Base-by-base conservation (phyloP, 2,113 vertebrate genomes). In the Myrmecobius fasciatus region DNA sequence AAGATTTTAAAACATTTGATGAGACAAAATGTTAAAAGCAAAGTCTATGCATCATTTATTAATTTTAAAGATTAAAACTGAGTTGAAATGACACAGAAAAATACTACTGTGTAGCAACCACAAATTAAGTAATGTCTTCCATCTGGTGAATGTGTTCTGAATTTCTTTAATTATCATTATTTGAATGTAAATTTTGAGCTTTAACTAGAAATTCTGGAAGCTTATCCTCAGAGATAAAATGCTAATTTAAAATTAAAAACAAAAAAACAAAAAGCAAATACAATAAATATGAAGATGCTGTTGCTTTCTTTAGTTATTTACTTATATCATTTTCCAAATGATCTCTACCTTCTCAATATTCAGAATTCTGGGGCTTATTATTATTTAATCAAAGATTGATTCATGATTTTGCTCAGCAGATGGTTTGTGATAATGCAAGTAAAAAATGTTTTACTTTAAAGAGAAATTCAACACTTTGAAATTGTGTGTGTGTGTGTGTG, bases 81-180 rank as follows among this genome's bases (percentile, higher is more conserved):
- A 96, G 92, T 92, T 96, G 96, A 98, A 98, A 97, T 96, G 98
- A 98, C 98, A 94, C 97, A 96, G 83, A 97, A 97, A 97, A 97
- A 97, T 96, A 96, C 95, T 97, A 90, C 93, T 96, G 97, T 97
- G 96, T 98, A 96, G 95, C 97, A 98, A 96, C 93, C 97, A 97
- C 97, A 98, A 98, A 98, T 98, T 97, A 98, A 98, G 97, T 94
- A 98, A 98, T 97, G 95, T 97, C 95, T 98, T 98, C 98, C 98
- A 98, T 98, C 98, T 98, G 98, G 98, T 98, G 97, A 98, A 97
- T 97, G 94, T 52, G 89, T 93, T 93, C 97, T 98, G 97, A 94
- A 98, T 98, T 98, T 98, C 97, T 98, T 98, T 98, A 98, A 98
- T 98, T 98, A 98, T 98, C 98, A 98, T 98, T 98, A 98, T 98